phyloP scores from a whole-genome alignment of 2,797 vertebrate genomes.

The Bradypus variegatus region DNA sequence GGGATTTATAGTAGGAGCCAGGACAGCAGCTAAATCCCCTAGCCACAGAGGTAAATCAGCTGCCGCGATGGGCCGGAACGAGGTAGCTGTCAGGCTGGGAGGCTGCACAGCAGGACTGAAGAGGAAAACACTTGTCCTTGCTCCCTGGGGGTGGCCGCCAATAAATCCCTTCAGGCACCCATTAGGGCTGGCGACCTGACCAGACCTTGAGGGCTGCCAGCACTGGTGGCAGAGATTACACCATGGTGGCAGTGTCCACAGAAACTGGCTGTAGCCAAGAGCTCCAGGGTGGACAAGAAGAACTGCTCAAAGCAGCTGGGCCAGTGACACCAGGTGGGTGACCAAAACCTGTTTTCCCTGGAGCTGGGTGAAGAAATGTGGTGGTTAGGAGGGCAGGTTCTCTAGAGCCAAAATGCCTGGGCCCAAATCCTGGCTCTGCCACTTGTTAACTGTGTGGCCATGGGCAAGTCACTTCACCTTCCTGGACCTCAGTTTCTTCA shows the following conservation, averaged over 20 bases:
- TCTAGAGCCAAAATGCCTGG: not conserved
- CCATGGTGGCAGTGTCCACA: not conserved
- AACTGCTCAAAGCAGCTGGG: not conserved
- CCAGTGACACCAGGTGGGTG: not conserved
- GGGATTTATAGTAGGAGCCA: conserved; percentile 68
- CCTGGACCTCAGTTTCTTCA: not conserved
- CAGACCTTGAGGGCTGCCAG: not conserved
- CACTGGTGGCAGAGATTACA: not conserved
- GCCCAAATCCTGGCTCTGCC: not conserved
- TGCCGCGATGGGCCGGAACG: conserved; percentile 52
- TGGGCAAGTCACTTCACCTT: not conserved
- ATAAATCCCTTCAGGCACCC: conserved; percentile 56
- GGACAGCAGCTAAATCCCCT: conserved; percentile 67
- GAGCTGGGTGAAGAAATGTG: not conserved
- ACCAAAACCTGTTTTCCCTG: not conserved
- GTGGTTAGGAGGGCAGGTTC: not conserved
- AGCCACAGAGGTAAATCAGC: conserved; percentile 66
- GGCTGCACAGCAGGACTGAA: conserved; percentile 47
- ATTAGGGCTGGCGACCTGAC: not conserved
- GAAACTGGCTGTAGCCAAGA: not conserved
- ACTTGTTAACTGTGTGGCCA: not conserved
- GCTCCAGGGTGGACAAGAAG: not conserved
- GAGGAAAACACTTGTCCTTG: conserved; percentile 61
- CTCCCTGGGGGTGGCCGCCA: conserved; percentile 34
- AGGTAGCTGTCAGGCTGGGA: conserved; percentile 35